A percentile compares a stretch with the other conserved stretches of the same genome.
Evolutionary conservation across 2,888 invertebrate genomes (phyloP).

Genomic region (Macrostomum cliftonense): DNA sequence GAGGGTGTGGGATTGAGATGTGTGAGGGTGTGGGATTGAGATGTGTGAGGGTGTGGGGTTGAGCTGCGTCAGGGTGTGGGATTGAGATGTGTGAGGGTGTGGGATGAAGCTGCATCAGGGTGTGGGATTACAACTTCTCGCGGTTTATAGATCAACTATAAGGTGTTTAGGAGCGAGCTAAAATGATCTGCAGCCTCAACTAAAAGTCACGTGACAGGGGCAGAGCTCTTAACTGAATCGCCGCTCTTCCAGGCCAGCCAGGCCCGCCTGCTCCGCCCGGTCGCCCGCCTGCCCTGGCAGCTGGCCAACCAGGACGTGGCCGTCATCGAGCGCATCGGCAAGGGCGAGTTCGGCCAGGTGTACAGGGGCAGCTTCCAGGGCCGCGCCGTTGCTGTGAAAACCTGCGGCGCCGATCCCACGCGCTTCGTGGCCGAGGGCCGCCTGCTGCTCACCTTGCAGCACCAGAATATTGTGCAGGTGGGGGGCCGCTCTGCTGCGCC

Average conservation of each 20-base stretch:
- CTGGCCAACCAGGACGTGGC: slow-evolving; percentile 82
- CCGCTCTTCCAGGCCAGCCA: slow-evolving; percentile 41
- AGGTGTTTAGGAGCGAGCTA: no score
- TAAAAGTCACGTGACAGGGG: no score
- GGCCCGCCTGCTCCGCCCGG: slow-evolving; percentile 63
- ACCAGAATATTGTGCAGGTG: slow-evolving; percentile 6
- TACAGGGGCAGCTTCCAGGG: slow-evolving; percentile 67
- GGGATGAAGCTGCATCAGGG: no score
- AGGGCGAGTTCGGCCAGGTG: slow-evolving; percentile 95
- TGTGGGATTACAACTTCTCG: no score
- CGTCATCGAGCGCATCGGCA: slow-evolving; percentile 72
- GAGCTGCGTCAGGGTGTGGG: no score
- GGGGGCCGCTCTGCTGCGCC: not conserved
- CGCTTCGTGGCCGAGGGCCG: not conserved
- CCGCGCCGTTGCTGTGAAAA: slow-evolving; percentile 66
- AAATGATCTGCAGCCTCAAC: no score
- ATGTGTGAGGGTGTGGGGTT: no score
- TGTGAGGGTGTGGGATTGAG: no score
- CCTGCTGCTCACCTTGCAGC: slow-evolving; percentile 1
- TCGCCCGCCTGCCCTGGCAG: slow-evolving; percentile 78
- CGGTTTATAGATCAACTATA: no score
- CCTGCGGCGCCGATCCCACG: slow-evolving; percentile 51
- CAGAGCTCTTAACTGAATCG: no score
- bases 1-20: no score
- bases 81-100: no score